Evolutionary conservation across 1,140 invertebrate genomes (phyloP), one percentile per base, ranked within the genome.

Genomic region (Colletes latitarsis): DNA sequence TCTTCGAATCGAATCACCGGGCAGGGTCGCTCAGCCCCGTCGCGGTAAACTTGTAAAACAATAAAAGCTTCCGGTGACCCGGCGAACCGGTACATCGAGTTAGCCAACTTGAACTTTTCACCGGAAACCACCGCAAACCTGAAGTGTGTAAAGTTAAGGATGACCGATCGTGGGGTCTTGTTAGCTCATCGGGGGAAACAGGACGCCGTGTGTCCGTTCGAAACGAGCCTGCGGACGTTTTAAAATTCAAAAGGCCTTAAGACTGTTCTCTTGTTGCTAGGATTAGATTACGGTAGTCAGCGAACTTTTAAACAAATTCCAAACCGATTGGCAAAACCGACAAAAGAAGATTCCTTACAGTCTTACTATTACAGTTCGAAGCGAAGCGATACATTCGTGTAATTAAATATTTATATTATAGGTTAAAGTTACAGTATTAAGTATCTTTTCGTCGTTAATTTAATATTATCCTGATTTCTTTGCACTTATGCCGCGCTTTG

Each of bases 21-120:
- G 41, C 71, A 64, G 76, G 76, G 62, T 82, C 81, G 57, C 49
- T 78, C 86, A 66, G 82, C 69, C 77, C 76, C 69, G 71, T 77
- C 87, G 83, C 82, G 79, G 88, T 89, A 90, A 92, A 92, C 92
- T 93, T 92, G 92, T 93, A 92, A 93, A 92, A 93, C 92, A 92
- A 93, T 93, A 92, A 93, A 92, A 92, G 91, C 92, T 93, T 93
- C 92, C 92, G 91, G 90, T 82, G 84, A 82, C 66, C 81, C 76
- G 81, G 21, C 77, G 72, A 88, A 86, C 85, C 86, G 85, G 71
- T 82, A 91, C 90, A 90, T 89, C 80, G 84, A 90, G 88, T 90
- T 88, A 89, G 77, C 55, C 77, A 67, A 82, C 75, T 88, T 55
- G n/a, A 86, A 83, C 77, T 87, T 87, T 87, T 86, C 77, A 87